Evolutionary conservation across 2,113 vertebrate genomes (phyloP).

Genomic region (Bolborhynchus lineola): DNA sequence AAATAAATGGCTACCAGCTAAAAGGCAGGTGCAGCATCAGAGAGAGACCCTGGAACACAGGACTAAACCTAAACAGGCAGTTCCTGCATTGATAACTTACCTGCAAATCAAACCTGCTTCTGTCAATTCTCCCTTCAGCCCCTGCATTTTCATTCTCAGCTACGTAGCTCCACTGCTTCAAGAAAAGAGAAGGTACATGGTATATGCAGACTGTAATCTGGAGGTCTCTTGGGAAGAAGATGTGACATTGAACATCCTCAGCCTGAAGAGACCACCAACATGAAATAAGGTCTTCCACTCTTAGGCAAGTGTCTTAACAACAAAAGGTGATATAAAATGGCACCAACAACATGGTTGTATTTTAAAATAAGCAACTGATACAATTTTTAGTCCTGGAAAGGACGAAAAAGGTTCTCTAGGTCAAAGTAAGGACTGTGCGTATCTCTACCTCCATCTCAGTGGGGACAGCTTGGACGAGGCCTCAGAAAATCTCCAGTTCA

Average conservation of each 20-base stretch:
- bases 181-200: background rate
- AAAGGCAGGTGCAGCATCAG: background rate
- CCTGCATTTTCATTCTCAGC: background rate
- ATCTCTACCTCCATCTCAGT: background rate
- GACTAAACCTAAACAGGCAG: background rate
- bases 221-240: background rate
- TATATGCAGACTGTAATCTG: background rate
- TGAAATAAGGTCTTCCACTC: background rate
- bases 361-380: background rate
- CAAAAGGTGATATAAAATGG: background rate
- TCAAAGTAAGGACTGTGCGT: background rate
- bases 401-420: background rate
- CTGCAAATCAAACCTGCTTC: background rate
- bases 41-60: background rate
- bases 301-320: background rate
- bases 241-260: background rate
- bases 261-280: background rate
- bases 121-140: background rate
- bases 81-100: background rate
- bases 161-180: background rate
- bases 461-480: background rate
- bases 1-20: background rate
- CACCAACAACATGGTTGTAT: background rate
- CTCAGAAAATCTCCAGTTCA: background rate
- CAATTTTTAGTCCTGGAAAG: background rate